Conservation (phyloP, 2,797 vertebrate species). For the Galaxias olidus region DNA sequence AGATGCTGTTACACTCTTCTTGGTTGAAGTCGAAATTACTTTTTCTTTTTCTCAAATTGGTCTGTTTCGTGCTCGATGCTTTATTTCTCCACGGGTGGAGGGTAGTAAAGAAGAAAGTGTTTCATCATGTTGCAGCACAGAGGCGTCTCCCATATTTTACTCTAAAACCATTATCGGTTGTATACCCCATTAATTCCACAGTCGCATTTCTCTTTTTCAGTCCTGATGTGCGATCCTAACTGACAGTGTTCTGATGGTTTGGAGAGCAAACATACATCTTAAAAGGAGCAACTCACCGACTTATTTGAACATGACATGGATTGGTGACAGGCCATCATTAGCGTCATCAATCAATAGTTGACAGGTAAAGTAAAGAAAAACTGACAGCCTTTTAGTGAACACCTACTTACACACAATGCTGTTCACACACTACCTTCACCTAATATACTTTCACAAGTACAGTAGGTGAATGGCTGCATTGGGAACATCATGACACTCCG, state of each 20-base stretch:
- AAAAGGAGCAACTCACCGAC: not conserved
- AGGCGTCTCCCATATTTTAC: constrained; percentile 8
- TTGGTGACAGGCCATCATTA: not conserved
- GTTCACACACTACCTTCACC: no score
- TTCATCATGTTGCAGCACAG: constrained; percentile 3
- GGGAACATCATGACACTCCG: constrained; percentile 24
- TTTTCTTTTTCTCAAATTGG: not conserved
- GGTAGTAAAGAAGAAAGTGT: not conserved
- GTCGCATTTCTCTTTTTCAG: constrained; percentile 17
- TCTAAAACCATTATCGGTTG: constrained; percentile 1
- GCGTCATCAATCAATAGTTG: constrained; percentile 7
- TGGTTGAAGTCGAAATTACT: constrained; percentile 4
- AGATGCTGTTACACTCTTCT: not conserved
- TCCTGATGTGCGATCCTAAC: constrained; percentile 16
- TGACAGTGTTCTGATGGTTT: constrained; percentile 32
- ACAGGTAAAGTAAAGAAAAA: not conserved
- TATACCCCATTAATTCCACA: constrained; percentile 20
- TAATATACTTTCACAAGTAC: constrained; percentile 23
- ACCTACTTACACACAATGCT: no score
- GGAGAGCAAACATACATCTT: constrained; percentile 21
- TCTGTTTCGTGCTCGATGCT: not conserved
- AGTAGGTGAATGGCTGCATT: constrained; percentile 31
- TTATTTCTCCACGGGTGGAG: not conserved
- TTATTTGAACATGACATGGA: constrained; percentile 10
- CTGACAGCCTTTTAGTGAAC: not conserved